A percentile compares a stretch with the other conserved stretches of the same genome.
Conservation (phyloP, 2,113 vertebrate genomes). For the Sturnira hondurensis region DNA sequence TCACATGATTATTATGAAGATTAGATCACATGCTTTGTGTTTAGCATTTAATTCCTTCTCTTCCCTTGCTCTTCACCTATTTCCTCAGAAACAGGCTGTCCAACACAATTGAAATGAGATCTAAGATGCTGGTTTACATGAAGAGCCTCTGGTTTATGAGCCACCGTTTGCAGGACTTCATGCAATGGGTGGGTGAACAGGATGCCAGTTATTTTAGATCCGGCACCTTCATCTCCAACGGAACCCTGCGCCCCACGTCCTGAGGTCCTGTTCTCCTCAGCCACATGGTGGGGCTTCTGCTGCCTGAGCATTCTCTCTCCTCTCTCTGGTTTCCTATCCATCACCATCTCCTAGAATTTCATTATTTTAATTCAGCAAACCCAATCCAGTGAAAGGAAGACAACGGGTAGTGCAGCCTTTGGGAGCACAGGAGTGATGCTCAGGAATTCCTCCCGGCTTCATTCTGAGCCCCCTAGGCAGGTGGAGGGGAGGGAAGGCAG, state of each 20-base stretch:
- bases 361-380: not conserved
- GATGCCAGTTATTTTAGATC: not conserved
- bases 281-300: not conserved
- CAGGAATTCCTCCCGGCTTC: not conserved
- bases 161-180: not conserved
- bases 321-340: not conserved
- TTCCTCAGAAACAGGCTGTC: not conserved
- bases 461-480: not conserved
- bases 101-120: not conserved
- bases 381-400: not conserved
- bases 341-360: not conserved
- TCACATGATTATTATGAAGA: not conserved
- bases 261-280: not conserved
- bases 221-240: not conserved
- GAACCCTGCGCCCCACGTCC: not conserved
- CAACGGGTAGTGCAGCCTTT: not conserved
- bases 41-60: not conserved
- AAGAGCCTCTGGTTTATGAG: not conserved
- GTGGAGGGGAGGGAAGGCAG: rapidly evolving
- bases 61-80: not conserved
- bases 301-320: not conserved
- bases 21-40: not conserved
- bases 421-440: not conserved
- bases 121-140: not conserved
- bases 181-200: not conserved